Conservation (phyloP, 2,888 invertebrate genomes). For the Xylota sylvarum region DNA sequence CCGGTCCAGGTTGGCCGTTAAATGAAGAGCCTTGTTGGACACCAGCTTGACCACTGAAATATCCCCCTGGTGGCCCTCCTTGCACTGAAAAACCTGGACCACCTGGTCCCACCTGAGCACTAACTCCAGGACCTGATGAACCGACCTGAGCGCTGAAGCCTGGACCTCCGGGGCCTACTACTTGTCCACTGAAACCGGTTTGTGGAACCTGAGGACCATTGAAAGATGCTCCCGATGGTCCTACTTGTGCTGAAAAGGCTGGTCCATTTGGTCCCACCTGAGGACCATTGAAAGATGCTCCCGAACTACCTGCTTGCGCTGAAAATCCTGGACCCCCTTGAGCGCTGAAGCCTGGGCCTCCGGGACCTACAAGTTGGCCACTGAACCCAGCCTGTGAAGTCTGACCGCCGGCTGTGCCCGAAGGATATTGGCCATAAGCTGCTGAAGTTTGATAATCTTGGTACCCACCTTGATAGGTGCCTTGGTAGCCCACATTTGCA, state of each 20-base stretch:
- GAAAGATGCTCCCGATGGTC: too few species aligned
- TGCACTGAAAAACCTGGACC: background rate
- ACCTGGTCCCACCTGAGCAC: background rate
- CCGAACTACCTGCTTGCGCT: too few species aligned
- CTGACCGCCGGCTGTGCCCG: background rate
- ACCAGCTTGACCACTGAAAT: background rate
- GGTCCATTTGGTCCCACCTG: too few species aligned
- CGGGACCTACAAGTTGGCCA: background rate
- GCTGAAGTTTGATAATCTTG: slow-evolving; percentile 29
- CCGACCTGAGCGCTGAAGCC: background rate
- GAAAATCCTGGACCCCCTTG: too few species aligned
- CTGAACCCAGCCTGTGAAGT: background rate
- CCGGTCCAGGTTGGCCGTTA: background rate
- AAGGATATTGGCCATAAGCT: background rate
- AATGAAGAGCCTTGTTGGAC: background rate
- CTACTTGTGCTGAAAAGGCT: too few species aligned
- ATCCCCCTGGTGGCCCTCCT: background rate
- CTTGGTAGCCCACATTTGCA: background rate
- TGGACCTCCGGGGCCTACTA: background rate
- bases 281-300: too few species aligned
- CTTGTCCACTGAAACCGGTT: background rate
- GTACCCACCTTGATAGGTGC: slow-evolving; percentile 15
- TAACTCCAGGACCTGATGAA: background rate
- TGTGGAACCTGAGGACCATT: too few species aligned
- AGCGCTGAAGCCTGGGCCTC: background rate